Base-by-base conservation (phyloP, 2,888 invertebrate genomes). In the Eupelmus urozonus region DNA sequence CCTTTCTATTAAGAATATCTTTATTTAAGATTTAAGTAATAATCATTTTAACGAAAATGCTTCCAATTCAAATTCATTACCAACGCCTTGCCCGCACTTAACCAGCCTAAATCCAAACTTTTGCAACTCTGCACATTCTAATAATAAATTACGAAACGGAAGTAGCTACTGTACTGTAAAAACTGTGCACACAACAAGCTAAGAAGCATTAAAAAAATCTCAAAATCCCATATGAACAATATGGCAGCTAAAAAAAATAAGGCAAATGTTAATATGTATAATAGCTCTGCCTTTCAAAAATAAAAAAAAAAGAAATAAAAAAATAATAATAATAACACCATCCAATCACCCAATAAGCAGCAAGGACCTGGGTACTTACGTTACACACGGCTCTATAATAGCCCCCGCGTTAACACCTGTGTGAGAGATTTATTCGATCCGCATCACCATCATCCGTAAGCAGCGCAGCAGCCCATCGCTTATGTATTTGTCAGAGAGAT, bases 301-400 rank as follows among this genome's bases (percentile, higher is more conserved):
- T 62, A 55, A 49, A n/a, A 49, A 69, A 49, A n/a, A n/a, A n/a
- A n/a, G n/a, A n/a, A n/a, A n/a, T n/a, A n/a, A n/a, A n/a, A n/a
- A n/a, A n/a, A n/a, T n/a, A n/a, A n/a, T n/a, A n/a, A n/a, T n/a
- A n/a, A n/a, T n/a, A n/a, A n/a, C n/a, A n/a, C n/a, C 59, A 59
- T 74, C 78, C 78, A 78, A 70, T 69, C 51, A 78, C 78, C 74
- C 69, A 65, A 78, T 70, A 78, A 78, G 78, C 78, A 78, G 79
- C 79, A 71, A 74, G 60, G 57, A 67, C 71, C 78, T 69, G 66
- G 60, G 67, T 78, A 78, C 78, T 78, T 78, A 78, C 78, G 60
- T 63, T 69, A n/a, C n/a, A n/a, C n/a, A n/a, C n/a, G n/a, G n/a
- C n/a, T n/a, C n/a, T n/a, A 45, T 29, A 29, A 62, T 76, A 76